A percentile compares a stretch with the other conserved stretches of the same genome.
Conservation (phyloP, 2,797 vertebrate species). For the Carapus acus region DNA sequence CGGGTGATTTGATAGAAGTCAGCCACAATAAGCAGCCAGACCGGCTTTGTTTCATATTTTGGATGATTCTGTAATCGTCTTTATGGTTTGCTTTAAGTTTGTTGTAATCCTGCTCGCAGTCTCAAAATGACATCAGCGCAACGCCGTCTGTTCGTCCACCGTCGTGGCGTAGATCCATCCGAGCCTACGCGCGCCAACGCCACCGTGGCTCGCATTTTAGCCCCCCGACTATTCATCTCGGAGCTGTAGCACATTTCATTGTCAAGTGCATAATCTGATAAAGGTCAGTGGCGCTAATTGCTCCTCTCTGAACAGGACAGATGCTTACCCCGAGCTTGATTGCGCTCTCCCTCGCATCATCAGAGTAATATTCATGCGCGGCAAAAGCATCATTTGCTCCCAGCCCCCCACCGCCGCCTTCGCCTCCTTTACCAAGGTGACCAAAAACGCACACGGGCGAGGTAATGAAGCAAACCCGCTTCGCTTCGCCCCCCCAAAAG, state of each 20-base stretch:
- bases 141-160: conserved; percentile 9
- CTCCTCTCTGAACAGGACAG: conserved; percentile 58
- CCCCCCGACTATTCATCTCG: conserved; percentile 44
- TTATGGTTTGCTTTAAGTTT: conserved; percentile 15
- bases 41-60: no score
- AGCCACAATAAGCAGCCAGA: background rate
- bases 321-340: conserved; percentile 53
- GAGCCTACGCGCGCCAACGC: no score
- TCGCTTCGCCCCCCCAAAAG: conserved; percentile 19
- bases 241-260: conserved; percentile 59
- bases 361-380: conserved; percentile 49
- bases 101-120: conserved; percentile 8
- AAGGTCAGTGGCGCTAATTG: conserved; percentile 70
- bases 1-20: no score
- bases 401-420: no score
- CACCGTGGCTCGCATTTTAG: conserved; percentile 25
- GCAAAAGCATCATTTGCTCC: conserved; percentile 41
- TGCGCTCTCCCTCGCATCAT: conserved; percentile 37
- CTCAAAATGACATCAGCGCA: background rate
- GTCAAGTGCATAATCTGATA: conserved; percentile 58
- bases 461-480: conserved; percentile 26
- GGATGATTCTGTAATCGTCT: no score
- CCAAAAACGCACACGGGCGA: conserved; percentile 17
- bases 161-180: no score
- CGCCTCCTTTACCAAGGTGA: conserved; percentile 9